Percentiles rank a stretch among this genome's conserved stretches.
Evolutionary conservation across 2,797 vertebrate genomes (phyloP).

Genomic region (Taenioides sp.): DNA sequence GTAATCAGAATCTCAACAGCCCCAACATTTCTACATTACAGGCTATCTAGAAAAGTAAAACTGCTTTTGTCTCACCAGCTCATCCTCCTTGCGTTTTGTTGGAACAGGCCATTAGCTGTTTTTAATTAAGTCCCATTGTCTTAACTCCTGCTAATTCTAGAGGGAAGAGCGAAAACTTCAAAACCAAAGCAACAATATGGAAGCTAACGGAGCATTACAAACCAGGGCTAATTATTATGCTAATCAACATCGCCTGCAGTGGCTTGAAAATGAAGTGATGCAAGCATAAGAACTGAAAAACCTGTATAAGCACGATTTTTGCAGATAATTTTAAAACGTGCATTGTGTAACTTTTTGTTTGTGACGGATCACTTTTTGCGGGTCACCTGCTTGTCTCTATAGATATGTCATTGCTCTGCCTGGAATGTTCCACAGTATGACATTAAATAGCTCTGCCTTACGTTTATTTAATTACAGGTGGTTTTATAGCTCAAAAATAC

Average conservation of each 20-base stretch:
- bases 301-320: constrained; percentile 25
- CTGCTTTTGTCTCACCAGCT: neutral
- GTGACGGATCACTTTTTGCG: too few relatives aligned
- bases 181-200: constrained; percentile 43
- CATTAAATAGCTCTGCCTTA: too few relatives aligned
- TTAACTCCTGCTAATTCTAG: constrained; percentile 50
- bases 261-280: constrained; percentile 49
- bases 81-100: neutral
- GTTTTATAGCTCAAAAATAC: too few relatives aligned
- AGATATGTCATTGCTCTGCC: too few relatives aligned
- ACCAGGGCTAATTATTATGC: constrained; percentile 68
- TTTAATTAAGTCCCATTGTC: constrained; percentile 61
- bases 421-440: too few relatives aligned
- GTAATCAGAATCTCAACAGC: too few relatives aligned
- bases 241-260: constrained; percentile 49
- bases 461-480: too few relatives aligned
- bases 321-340: constrained; percentile 14
- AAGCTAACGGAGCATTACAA: constrained; percentile 58
- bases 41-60: neutral
- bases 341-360: too few relatives aligned
- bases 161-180: constrained; percentile 33
- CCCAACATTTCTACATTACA: neutral
- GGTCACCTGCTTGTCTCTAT: too few relatives aligned
- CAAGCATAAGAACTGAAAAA: constrained; percentile 60
- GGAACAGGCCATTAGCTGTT: constrained; percentile 45